Base-by-base conservation (phyloP, 2,113 vertebrate species). In the Thalassoma bifasciatum region DNA sequence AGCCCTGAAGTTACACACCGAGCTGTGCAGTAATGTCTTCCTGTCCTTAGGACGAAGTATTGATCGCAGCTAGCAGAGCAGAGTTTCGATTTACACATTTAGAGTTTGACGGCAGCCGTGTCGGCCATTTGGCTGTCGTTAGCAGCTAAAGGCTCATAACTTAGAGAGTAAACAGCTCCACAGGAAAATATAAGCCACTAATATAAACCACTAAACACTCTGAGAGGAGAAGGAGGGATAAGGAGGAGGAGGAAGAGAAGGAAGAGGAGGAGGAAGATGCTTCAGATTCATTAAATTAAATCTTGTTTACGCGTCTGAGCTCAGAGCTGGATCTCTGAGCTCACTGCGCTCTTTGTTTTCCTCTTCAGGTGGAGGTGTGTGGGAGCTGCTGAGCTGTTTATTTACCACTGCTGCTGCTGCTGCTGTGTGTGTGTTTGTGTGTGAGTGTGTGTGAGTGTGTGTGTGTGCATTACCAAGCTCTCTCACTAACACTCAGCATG, bases 41-140 rank as follows among this genome's bases (percentile, higher is more conserved):
- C 89, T 86, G 86, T 88, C 89, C 85, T 23, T 77, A 83, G 84
- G 86, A 86, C 26, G 51, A 86, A 83, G 61, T 89, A 93, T 91
- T 72, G 89, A 91, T 91, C 50, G 81, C 24, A 46, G 59, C 72
- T 9, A 57, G 10, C 44, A 26, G 40, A 73, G 79, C 57, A 71
- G 58, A 69, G 83, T 88, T 92, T 91, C 88, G 87, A 93, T 92
- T 91, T 89, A 81, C 69, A 87, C 89, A 83, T 90, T 87, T 79
- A 69, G 71, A 84, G 71, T 85, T 82, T 87, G 83, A 86, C 78
- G 67, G 82, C 70, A 49, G 77, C 81, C 78, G 51, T 89, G 86
- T 89, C 75, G 83, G 65, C 82, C 81, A 64, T 85, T 91, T 84
- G 83, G 77, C 81, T 52, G 86, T 86, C 77, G 79, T 88, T 85